A percentile compares a stretch with the other conserved stretches of the same genome.
Evolutionary conservation across 2,113 vertebrate species (phyloP).

Genomic region (Nesogale talazaci): DNA sequence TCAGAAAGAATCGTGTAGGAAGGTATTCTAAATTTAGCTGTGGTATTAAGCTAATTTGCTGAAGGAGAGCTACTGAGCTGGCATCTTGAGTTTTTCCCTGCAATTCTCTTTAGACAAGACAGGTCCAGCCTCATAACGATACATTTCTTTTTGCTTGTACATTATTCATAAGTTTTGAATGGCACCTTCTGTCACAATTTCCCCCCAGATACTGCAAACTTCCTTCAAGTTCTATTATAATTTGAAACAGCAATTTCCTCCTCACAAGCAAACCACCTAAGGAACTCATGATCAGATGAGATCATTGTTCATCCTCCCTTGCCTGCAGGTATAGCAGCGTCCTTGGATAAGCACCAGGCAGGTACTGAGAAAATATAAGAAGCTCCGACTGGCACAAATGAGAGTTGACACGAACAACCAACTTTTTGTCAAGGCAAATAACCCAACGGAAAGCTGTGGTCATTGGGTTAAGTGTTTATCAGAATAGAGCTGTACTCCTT

Average conservation of each 20-base stretch:
- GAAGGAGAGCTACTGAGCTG: conserved; percentile 43
- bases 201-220: conserved; percentile 61
- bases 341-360: background rate
- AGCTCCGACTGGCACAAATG: background rate
- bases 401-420: background rate
- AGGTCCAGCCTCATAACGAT: conserved; percentile 58
- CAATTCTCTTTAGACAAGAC: conserved; percentile 47
- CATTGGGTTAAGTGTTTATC: background rate
- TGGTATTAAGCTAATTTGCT: conserved; percentile 30
- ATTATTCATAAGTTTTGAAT: conserved; percentile 73
- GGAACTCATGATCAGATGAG: conserved; percentile 35
- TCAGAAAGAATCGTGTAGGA: background rate
- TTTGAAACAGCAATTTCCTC: conserved; percentile 58
- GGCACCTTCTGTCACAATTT: conserved; percentile 68
- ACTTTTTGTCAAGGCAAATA: background rate
- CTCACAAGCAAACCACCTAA: conserved; percentile 46
- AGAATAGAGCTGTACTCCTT: background rate
- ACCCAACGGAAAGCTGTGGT: background rate
- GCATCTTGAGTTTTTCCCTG: conserved; percentile 13
- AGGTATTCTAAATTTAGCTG: conserved; percentile 59
- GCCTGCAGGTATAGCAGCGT: background rate
- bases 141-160: conserved; percentile 57
- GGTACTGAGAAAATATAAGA: background rate
- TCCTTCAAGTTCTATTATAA: conserved; percentile 65
- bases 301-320: background rate